phyloP scores from a whole-genome alignment of 1,140 invertebrate species.

The Drosophila pruinosa region DNA sequence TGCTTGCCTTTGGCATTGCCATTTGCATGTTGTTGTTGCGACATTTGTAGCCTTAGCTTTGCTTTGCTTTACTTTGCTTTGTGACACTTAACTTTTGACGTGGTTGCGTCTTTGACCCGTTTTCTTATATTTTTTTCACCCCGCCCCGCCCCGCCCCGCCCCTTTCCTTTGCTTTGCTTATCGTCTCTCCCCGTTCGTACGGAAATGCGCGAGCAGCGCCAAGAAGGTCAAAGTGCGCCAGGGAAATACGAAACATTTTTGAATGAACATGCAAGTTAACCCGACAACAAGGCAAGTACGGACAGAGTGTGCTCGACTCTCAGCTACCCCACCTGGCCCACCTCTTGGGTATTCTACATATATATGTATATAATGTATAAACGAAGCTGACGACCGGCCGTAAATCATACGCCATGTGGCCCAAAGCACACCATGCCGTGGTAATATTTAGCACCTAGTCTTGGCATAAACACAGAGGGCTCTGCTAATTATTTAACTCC shows the following conservation, averaged over 20 bases:
- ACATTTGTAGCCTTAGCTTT: conserved; percentile 41
- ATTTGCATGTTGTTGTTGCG: conserved; percentile 38
- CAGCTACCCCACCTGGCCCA: neutral
- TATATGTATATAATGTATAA: no score
- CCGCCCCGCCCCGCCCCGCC: no score
- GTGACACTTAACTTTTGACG: conserved; percentile 76
- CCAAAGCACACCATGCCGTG: conserved; percentile 5
- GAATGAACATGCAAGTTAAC: conserved; percentile 17
- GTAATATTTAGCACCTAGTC: conserved; percentile 3
- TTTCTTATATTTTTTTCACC: conserved; percentile 12
- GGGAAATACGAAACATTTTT: neutral
- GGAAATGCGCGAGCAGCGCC: conserved; percentile 54
- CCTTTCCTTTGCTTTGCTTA: neutral
- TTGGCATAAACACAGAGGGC: neutral
- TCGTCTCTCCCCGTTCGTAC: conserved; percentile 17
- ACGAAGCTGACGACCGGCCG: neutral
- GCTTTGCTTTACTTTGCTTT: conserved; percentile 65
- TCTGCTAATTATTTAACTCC: no score
- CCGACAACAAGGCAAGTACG: neutral
- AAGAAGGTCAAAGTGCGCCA: conserved; percentile 37
- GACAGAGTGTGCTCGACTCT: neutral
- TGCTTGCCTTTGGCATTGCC: conserved; percentile 18
- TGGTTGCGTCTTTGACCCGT: conserved; percentile 64
- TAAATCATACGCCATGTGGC: conserved; percentile 46
- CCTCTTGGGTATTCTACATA: no score